Conservation (phyloP, 2,113 vertebrate species). For the Limanda limanda region DNA sequence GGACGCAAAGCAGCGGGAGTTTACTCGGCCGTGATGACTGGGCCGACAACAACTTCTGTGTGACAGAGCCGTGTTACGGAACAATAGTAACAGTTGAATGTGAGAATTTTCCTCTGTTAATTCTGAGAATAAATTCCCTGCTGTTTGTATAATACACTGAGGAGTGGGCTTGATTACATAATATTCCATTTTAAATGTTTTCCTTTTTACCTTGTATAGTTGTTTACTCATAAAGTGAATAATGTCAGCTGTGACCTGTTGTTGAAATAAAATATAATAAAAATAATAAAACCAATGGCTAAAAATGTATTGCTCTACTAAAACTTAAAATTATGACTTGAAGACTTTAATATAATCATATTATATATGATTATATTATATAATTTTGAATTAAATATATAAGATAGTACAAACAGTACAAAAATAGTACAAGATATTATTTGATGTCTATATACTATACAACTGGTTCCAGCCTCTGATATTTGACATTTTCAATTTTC, state of each 20-base stretch:
- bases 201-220: background rate
- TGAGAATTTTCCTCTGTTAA: constrained; percentile 1
- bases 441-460: too few relatives aligned
- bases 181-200: constrained; percentile 21
- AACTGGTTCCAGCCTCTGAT: too few relatives aligned
- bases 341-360: background rate
- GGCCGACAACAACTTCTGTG: background rate
- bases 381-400: too few relatives aligned
- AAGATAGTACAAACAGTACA: too few relatives aligned
- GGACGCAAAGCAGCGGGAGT: background rate
- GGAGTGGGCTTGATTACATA: background rate
- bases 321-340: background rate
- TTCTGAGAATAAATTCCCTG: background rate
- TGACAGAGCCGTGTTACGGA: background rate
- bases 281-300: too few relatives aligned
- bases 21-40: background rate
- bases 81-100: background rate
- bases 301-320: too few relatives aligned
- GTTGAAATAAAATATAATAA: too few relatives aligned
- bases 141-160: background rate
- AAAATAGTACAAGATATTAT: too few relatives aligned
- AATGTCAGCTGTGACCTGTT: too few relatives aligned
- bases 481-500: background rate
- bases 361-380: too few relatives aligned
- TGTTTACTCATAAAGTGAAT: too few relatives aligned